phyloP scores from a whole-genome alignment of 1,140 invertebrate genomes.

The Limonius californicus region DNA sequence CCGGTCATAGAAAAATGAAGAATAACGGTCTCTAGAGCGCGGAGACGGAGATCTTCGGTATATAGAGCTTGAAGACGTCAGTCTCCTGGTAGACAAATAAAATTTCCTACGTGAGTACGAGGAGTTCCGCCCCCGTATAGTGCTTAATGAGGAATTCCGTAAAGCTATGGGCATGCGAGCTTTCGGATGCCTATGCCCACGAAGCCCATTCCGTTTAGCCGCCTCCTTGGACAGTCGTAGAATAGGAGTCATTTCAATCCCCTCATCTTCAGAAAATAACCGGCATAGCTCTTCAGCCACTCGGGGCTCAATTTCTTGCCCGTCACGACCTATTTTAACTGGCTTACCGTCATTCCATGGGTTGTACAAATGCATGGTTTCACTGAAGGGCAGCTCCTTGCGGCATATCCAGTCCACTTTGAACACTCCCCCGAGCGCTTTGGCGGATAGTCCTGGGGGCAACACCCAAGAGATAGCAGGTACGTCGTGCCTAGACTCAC shows the following conservation, averaged over 20 bases:
- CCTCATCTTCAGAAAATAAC: conserved; percentile 90
- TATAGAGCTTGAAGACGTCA: conserved; percentile 46
- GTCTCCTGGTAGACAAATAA: conserved; percentile 49
- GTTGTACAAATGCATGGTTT: conserved; percentile 92
- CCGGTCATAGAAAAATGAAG: conserved; percentile 42
- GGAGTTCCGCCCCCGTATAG: conserved; percentile 49
- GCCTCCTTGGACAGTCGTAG: conserved; percentile 85
- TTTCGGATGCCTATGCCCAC: conserved; percentile 52
- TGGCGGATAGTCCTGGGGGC: conserved; percentile 88
- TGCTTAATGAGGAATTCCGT: conserved; percentile 40
- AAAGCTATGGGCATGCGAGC: conserved; percentile 46
- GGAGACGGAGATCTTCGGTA: conserved; percentile 60
- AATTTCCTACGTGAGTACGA: conserved; percentile 51
- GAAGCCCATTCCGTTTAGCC: conserved; percentile 58
- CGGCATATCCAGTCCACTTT: conserved; percentile 95
- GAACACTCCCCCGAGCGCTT: conserved; percentile 92
- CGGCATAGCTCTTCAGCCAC: conserved; percentile 93
- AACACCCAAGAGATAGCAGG: conserved; percentile 91
- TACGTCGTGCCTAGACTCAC: conserved; percentile 84
- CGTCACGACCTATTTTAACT: conserved; percentile 97
- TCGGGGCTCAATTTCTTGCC: conserved; percentile 94
- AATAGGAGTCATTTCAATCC: conserved; percentile 87
- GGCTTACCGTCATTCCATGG: conserved; percentile 98
- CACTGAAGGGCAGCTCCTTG: conserved; percentile 89
- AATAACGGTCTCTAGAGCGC: conserved; percentile 43